Base-by-base conservation (phyloP, 1,140 invertebrate genomes). In the Eriocheir sinensis region DNA sequence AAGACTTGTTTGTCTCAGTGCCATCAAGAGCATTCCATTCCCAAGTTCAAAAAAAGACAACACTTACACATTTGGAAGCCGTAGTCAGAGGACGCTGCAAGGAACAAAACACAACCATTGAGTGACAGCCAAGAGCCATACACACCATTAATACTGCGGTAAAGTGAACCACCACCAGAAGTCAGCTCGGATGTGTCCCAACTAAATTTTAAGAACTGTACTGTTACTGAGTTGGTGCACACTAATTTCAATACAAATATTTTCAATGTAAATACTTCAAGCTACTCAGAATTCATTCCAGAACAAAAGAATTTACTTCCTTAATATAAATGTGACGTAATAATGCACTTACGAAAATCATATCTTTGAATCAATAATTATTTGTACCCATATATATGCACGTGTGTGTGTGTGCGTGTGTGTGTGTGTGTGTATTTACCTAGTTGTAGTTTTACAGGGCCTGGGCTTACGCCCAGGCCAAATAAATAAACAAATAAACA, bases 31-130 rank as follows among this genome's bases (percentile, higher is more conserved):
- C 83, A 80, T 72, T 91, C 93, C 93, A 94, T 94, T 94, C 89
- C 93, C 93, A 94, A 94, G 93, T 94, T 91, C 89, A 91, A 95
- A 93, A 92, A 92, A 93, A 86, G 93, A 95, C 94, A 95, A 95
- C 95, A 95, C 95, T 95, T 95, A 95, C 95, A 95, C 95, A 95
- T 95, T 95, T 95, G 95, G 95, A 95, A 95, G 94, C 95, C 95
- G 94, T 95, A 95, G 94, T 95, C 95, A 94, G 95, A 96, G 93
- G 94, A 95, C 91, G 93, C 94, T 95, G 95, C 95, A 95, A 95
- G 93, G 94, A 95, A 95, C 94, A 94, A 95, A 95, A 95, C 91
- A 95, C 93, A 93, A 92, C 94, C 94, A 95, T 95, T 95, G 94
- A 95, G 91, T 95, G 72, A 95, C 90, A 92, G 91, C 90, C 94